Percentiles rank a stretch among this genome's conserved stretches.
phyloP scores from a whole-genome alignment of 2,888 invertebrate genomes.

The Helobdella robusta region DNA sequence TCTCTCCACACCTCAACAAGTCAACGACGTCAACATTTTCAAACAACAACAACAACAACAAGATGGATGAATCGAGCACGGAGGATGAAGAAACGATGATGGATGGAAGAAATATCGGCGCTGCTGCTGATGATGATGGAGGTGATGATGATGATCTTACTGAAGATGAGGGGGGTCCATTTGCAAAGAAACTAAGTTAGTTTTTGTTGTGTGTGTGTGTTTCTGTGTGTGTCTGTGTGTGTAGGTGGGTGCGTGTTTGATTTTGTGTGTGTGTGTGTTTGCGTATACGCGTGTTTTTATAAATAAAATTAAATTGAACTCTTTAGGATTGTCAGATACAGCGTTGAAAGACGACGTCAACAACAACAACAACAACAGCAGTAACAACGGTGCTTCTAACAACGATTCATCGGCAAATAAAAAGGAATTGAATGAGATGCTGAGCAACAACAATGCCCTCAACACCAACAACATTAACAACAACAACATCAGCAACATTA shows the following conservation, averaged over 20 bases:
- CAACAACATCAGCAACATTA: constrained; percentile 2
- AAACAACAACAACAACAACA: neutral
- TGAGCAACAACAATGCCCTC: neutral
- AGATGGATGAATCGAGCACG: constrained; percentile 8
- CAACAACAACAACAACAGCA: constrained; percentile 12
- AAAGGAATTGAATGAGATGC: neutral
- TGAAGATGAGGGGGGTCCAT: constrained; percentile 8
- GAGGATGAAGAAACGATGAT: constrained; percentile 12
- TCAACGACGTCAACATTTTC: too few relatives aligned
- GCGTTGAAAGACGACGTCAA: neutral
- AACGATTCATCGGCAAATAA: neutral
- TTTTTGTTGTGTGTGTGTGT: neutral
- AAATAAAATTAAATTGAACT: too few relatives aligned
- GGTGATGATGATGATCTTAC: constrained; percentile 23
- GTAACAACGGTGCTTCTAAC: neutral
- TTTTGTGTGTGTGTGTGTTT: too few relatives aligned
- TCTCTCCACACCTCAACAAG: too few relatives aligned
- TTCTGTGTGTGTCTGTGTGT: too few relatives aligned
- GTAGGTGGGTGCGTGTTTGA: too few relatives aligned
- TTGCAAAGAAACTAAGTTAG: constrained; percentile 8
- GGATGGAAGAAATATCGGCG: too few relatives aligned
- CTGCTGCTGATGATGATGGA: neutral
- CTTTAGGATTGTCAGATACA: too few relatives aligned
- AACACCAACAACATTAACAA: neutral
- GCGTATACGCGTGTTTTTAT: too few relatives aligned